Evolutionary conservation across 2,797 vertebrate species (phyloP), one percentile per base, ranked within the genome.

Genomic region (Premnoplex brunnescens): DNA sequence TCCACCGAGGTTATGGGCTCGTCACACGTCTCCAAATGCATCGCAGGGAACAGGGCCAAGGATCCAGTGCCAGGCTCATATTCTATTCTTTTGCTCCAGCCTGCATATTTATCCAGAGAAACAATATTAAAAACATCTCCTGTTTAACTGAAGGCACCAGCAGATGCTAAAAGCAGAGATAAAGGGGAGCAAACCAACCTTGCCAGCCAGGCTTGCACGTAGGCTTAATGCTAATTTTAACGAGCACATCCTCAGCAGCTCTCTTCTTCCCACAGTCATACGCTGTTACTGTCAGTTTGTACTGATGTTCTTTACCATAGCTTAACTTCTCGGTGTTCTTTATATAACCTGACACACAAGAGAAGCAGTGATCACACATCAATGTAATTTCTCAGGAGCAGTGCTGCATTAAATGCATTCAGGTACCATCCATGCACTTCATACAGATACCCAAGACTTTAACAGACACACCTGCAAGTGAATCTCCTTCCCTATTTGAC

Each of bases 201-300:
- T 99, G 99, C 99, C 99, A 99, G 96, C 99, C 99, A 14, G 99
- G 99, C 97, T 98, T 99, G 98, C 99, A 99, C 18, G 99, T 98
- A 88, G 99, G 99, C 96, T 99, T 99, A 89, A 99, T 94, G 91
- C 98, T 99, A 97, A 99, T 98, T 98, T 99, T 99, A 91, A 99
- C 99, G 79, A 99, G 92, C 44, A 99, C 99, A 16, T 99, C 99
- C 86, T 99, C 99, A 0, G 98, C 97, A 30, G 99, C 99, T 8
- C 99, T 98, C 92, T 99, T 99, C 98, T 99, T 99, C 82, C 99
- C 99, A 17, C 99, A 99, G 97, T 99, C 99, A 49, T 99, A 99
- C 14, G 99, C 99, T 0, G 99, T 99, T 94, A 99, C 98, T 0
- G 99, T 99, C 96, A 99, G 98, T 95, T 99, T 99, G 77, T 99